phyloP scores from a whole-genome alignment of 2,113 vertebrate genomes.

The Petrocephalus zakoni region DNA sequence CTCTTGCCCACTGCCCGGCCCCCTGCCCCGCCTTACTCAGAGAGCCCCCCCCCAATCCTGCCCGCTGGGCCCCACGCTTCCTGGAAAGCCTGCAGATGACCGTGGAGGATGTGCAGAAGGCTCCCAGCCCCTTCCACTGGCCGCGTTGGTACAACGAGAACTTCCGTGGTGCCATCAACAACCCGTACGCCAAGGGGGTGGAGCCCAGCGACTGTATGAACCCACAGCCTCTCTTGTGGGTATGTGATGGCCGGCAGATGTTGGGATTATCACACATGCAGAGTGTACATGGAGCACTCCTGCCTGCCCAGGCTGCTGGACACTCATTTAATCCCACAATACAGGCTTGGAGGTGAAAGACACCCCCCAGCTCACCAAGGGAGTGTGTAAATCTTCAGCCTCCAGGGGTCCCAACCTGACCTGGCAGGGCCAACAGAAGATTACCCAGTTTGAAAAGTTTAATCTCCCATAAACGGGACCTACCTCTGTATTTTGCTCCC shows the following conservation, averaged over 20 bases:
- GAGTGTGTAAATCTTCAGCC: background rate
- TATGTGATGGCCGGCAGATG: background rate
- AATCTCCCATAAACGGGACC: background rate
- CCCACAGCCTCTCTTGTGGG: too few species aligned
- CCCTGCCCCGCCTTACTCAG: conserved; percentile 32
- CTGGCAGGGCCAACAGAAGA: background rate
- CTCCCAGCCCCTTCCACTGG: conserved; percentile 76
- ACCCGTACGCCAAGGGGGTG: conserved; percentile 23
- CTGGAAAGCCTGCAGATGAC: conserved; percentile 91
- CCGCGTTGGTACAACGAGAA: conserved; percentile 85
- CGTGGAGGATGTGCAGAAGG: conserved; percentile 75
- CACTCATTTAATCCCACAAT: background rate
- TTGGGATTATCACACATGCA: background rate
- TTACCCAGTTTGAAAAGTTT: background rate
- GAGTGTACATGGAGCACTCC: background rate
- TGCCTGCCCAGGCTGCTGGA: background rate
- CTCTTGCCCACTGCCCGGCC: background rate
- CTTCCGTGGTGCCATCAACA: conserved; percentile 88
- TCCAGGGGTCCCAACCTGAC: background rate
- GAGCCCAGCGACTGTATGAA: background rate
- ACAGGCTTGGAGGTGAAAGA: background rate
- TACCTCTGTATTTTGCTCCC: background rate
- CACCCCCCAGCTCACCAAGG: background rate
- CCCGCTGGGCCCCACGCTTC: conserved; percentile 81
- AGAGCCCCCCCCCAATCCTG: conserved; percentile 40